Evolutionary conservation across 1,140 invertebrate species (phyloP), one percentile per base, ranked within the genome.

Genomic region (Drosophila nigrodunni): DNA sequence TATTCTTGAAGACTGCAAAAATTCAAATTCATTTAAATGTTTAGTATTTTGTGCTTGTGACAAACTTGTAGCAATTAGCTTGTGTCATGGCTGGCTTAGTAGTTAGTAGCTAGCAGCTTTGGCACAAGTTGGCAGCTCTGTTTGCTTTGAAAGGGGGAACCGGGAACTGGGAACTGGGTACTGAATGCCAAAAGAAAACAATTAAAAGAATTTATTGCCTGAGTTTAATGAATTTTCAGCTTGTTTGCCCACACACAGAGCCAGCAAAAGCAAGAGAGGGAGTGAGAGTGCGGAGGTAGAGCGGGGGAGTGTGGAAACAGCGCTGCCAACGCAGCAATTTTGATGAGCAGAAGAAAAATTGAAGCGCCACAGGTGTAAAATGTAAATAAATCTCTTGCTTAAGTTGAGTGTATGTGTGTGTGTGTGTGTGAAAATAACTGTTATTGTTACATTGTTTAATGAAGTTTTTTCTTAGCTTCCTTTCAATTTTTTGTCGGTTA

Each of bases 151-250:
- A 30, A 15, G 50, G 50, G 47, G 4, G n/a, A n/a, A 15, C 50
- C 6, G 7, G 30, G 11, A n/a, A 15, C 50, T 30, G 7, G 30
- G 11, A 34, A 11, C 7, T 21, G 10, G 13, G 7, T 6, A 13
- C 37, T 8, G 15, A 30, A 41, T 9, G 61, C 21, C 49, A 80
- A 73, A 30, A 59, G 73, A 82, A 87, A 88, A 88, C 83, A 88
- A 88, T 88, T 88, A 88, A 88, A 87, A 80, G 70, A 88, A 88
- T 88, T 88, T 88, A 88, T 88, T 80, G 77, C 83, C 82, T 10
- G 66, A 74, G 83, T 88, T 88, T 88, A 88, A 88, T 88, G 83
- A 88, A 88, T 88, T 88, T 88, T 82, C 77, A 88, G 83, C 80
- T 88, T 88, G 79, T 88, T 87, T 82, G 79, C 82, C 74, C 74